Conservation (phyloP, 2,797 vertebrate genomes). For the Epinephelus awoara region DNA sequence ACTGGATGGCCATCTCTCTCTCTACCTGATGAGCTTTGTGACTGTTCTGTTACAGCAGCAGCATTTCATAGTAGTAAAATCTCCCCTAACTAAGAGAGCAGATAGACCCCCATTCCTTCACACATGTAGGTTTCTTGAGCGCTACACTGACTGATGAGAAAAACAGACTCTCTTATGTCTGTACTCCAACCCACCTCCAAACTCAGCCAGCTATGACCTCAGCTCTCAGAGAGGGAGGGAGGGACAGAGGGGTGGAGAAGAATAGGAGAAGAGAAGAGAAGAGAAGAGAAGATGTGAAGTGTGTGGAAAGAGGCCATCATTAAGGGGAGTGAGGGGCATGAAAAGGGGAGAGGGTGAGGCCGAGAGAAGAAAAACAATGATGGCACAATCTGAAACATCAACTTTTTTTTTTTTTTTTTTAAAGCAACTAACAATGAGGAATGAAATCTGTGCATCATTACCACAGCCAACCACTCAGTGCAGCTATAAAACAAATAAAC, state of each 20-base stretch:
- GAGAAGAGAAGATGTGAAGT: slow-evolving; percentile 16
- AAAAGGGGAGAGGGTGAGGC: slow-evolving; percentile 12
- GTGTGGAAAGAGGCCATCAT: slow-evolving; percentile 52
- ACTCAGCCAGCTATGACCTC: slow-evolving; percentile 76
- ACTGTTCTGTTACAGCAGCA: slow-evolving; percentile 13
- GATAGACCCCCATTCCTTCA: slow-evolving; percentile 46
- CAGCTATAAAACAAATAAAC: slow-evolving; percentile 51
- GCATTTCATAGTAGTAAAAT: slow-evolving; percentile 9
- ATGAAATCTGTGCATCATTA: slow-evolving; percentile 51
- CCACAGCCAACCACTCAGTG: slow-evolving; percentile 28
- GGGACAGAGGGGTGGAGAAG: slow-evolving; percentile 15
- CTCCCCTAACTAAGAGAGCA: slow-evolving; percentile 39
- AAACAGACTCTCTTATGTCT: slow-evolving; percentile 76
- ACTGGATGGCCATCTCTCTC: background rate
- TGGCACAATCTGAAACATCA: slow-evolving; percentile 49
- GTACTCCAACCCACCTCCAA: slow-evolving; percentile 70
- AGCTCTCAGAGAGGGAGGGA: slow-evolving; percentile 51
- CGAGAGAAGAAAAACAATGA: slow-evolving; percentile 44
- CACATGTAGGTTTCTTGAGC: slow-evolving; percentile 51
- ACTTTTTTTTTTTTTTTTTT: slow-evolving; percentile 11
- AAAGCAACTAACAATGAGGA: slow-evolving; percentile 46
- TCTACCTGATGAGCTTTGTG: background rate
- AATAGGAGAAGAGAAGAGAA: slow-evolving; percentile 13
- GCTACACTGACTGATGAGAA: slow-evolving; percentile 72
- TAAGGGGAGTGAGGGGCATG: slow-evolving; percentile 31